Conservation (phyloP, 2,797 vertebrate genomes). For the Sylvia borin region DNA sequence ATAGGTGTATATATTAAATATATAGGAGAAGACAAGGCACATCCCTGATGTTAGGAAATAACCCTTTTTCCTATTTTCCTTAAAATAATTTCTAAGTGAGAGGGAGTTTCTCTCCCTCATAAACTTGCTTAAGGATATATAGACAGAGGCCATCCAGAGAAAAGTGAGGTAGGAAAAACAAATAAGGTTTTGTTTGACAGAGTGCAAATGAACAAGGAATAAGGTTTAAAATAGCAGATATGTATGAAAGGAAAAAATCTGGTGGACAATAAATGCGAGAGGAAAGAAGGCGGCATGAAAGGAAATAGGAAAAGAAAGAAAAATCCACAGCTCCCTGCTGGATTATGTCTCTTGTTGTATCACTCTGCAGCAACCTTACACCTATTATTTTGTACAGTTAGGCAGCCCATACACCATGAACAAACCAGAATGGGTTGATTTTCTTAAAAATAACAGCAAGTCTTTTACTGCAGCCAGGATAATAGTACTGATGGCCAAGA, state of each 20-base stretch:
- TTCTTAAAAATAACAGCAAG: slow-evolving; percentile 23
- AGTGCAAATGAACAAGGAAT: neutral
- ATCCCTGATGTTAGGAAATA: neutral
- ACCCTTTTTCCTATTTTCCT: neutral
- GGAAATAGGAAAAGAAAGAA: neutral
- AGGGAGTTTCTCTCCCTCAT: accelerated
- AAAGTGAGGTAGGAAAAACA: neutral
- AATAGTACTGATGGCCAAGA: neutral
- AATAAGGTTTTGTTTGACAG: neutral
- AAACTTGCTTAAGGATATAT: neutral
- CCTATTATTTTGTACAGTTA: neutral
- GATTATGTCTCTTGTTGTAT: neutral
- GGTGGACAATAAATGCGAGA: neutral
- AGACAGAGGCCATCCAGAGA: neutral
- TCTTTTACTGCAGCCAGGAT: slow-evolving; percentile 12
- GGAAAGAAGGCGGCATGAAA: neutral
- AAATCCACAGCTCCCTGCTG: neutral
- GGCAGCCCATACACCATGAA: neutral
- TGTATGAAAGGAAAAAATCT: neutral
- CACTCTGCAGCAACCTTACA: neutral
- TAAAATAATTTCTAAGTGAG: neutral
- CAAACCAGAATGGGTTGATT: neutral
- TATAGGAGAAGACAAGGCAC: neutral
- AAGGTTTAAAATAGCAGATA: neutral
- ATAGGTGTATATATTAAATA: neutral